phyloP scores from a whole-genome alignment of 2,113 vertebrate genomes.

The Gopherus flavomarginatus region DNA sequence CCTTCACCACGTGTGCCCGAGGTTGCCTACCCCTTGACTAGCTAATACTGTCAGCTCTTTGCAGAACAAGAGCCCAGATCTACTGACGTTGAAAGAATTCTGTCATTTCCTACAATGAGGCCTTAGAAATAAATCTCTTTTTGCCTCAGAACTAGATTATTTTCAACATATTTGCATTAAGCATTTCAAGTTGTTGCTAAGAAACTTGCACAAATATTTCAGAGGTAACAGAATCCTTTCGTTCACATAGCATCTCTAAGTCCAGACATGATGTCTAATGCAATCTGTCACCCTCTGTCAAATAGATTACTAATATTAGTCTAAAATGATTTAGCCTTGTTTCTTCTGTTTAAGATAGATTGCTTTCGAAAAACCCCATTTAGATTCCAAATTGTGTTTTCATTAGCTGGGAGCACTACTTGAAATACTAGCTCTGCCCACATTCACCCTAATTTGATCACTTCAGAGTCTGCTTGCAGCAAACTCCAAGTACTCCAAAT shows the following conservation, averaged over 20 bases:
- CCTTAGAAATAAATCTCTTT: conserved; percentile 35
- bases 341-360: conserved; percentile 34
- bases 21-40: background rate
- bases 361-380: conserved; percentile 48
- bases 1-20: too few relatives aligned
- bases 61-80: conserved; percentile 45
- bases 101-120: conserved; percentile 64
- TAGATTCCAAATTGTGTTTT: conserved; percentile 65
- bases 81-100: conserved; percentile 55
- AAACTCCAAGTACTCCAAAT: conserved; percentile 56
- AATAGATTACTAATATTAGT: conserved; percentile 45
- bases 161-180: conserved; percentile 64
- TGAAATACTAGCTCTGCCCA: conserved; percentile 16
- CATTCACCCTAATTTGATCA: conserved; percentile 45
- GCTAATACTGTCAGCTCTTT: conserved; percentile 19
- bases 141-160: conserved; percentile 69
- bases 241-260: conserved; percentile 12
- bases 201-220: background rate
- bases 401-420: conserved; percentile 7
- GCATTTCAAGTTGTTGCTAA: conserved; percentile 27
- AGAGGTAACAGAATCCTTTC: conserved; percentile 20
- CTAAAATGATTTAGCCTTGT: conserved; percentile 40
- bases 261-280: conserved; percentile 2
- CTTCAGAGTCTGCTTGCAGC: conserved; percentile 40
- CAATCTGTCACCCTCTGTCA: conserved; percentile 40